Evolutionary conservation across 2,113 vertebrate species (phyloP).

Genomic region (Puntigrus tetrazona): DNA sequence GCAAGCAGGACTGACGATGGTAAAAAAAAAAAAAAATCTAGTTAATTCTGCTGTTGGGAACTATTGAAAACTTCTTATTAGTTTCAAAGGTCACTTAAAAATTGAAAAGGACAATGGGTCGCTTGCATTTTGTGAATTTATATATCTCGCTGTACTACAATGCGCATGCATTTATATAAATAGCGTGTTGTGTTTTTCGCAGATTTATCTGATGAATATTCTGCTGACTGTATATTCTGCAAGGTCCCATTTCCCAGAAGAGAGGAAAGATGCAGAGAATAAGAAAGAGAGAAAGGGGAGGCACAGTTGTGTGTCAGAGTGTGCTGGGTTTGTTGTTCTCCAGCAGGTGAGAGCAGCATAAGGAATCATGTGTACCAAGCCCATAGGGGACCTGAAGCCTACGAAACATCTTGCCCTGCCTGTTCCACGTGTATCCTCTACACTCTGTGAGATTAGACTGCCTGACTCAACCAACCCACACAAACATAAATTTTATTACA

Average conservation of each 20-base stretch:
- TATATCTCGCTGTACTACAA: neutral
- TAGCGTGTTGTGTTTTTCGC: conserved; percentile 17
- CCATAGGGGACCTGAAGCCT: conserved; percentile 23
- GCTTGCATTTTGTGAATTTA: neutral
- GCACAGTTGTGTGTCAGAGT: conserved; percentile 21
- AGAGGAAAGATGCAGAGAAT: conserved; percentile 1
- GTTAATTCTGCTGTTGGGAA: too few species aligned
- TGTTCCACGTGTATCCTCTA: conserved; percentile 8
- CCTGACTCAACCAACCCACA: neutral
- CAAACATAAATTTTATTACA: conserved; percentile 20
- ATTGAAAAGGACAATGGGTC: neutral
- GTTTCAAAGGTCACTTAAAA: neutral
- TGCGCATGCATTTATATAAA: neutral
- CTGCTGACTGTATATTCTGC: conserved; percentile 47
- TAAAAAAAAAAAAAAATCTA: neutral
- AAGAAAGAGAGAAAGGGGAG: conserved; percentile 14
- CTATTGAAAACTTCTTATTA: neutral
- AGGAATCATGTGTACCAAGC: neutral
- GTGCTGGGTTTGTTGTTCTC: conserved; percentile 33
- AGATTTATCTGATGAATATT: conserved; percentile 36
- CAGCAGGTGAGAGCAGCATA: conserved; percentile 29
- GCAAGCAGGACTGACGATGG: neutral
- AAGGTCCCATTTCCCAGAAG: conserved; percentile 29
- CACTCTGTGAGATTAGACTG: conserved; percentile 4
- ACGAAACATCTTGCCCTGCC: conserved; percentile 6